Conservation (phyloP, 2,113 vertebrate genomes). For the Varanus komodoensis region DNA sequence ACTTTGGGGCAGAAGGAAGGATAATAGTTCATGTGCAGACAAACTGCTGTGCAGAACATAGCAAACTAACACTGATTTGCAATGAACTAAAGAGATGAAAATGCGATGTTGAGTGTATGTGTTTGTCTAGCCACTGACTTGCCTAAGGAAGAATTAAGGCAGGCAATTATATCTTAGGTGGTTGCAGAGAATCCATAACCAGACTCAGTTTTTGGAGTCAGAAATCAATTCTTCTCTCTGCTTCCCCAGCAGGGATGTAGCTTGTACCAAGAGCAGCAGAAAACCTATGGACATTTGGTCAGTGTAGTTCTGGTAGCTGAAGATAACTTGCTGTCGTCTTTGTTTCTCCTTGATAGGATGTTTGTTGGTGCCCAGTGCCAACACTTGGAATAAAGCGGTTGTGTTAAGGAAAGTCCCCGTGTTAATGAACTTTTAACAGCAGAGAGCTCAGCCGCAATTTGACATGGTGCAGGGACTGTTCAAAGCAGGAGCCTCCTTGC, state of each 20-base stretch:
- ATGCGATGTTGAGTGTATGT: neutral
- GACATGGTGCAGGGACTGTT: neutral
- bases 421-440: too few species aligned
- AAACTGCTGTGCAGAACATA: neutral
- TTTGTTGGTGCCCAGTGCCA: neutral
- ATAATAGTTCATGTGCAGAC: neutral
- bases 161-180: constrained; percentile 22
- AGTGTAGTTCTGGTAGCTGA: neutral
- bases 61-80: neutral
- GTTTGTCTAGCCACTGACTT: neutral
- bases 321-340: neutral
- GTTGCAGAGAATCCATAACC: constrained; percentile 19
- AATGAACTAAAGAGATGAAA: neutral
- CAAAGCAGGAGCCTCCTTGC: neutral
- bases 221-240: constrained; percentile 24
- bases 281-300: neutral
- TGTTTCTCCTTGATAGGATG: neutral
- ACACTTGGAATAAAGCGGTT: neutral
- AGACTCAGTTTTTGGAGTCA: neutral
- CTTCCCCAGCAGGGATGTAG: neutral
- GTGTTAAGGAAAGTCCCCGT: neutral
- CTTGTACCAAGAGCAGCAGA: neutral
- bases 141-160: constrained; percentile 23
- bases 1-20: neutral
- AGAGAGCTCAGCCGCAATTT: neutral